phyloP scores from a whole-genome alignment of 2,888 invertebrate genomes.

The Penaeus monodon region DNA sequence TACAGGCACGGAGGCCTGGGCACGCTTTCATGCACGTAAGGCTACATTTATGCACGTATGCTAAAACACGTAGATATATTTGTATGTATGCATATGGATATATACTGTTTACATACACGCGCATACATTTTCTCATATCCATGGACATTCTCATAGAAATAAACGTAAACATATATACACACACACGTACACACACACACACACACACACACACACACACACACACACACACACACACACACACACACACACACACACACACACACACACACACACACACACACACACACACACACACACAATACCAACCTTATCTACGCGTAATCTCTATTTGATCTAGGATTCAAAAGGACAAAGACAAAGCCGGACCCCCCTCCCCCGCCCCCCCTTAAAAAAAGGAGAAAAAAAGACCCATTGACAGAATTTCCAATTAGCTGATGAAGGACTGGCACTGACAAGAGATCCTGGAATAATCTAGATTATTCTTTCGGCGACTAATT shows the following conservation, averaged over 20 bases:
- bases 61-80: too few species aligned
- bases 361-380: slow-evolving; percentile 2
- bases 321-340: slow-evolving; percentile 37
- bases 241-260: slow-evolving; percentile 48
- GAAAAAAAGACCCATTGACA: slow-evolving; percentile 47
- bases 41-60: too few species aligned
- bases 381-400: background rate
- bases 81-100: too few species aligned
- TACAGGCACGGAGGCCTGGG: too few species aligned
- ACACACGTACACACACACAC: background rate
- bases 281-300: slow-evolving; percentile 35
- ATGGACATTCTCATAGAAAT: background rate
- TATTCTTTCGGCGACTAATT: too few species aligned
- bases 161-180: background rate
- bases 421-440: slow-evolving; percentile 54
- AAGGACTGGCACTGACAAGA: slow-evolving; percentile 39
- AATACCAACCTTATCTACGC: slow-evolving; percentile 30
- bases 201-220: background rate
- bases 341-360: slow-evolving; percentile 38
- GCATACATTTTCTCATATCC: background rate
- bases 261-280: slow-evolving; percentile 47
- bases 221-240: slow-evolving; percentile 20
- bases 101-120: background rate
- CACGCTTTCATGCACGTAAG: too few species aligned
- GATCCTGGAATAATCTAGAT: slow-evolving; percentile 17